These are phyloP conservation scores for Hozukius guyotensis DNA, from an alignment of 2,797 vertebrate species.

Conservation along the genomic window DNA sequence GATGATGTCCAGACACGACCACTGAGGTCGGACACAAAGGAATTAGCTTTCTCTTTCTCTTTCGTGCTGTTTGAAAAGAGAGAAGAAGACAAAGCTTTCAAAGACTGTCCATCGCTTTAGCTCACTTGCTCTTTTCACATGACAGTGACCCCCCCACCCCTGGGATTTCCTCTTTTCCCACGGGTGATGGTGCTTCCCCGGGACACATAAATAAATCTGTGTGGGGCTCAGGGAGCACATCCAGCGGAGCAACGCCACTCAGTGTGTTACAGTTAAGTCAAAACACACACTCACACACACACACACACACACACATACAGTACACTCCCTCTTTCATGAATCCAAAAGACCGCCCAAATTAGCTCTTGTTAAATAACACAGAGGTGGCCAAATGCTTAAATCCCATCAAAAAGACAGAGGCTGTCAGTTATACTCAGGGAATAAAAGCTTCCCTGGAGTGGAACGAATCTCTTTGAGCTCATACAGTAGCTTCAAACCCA, in stretches of 20 bases:
- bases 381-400: constrained; percentile 40
- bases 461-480: constrained; percentile 52
- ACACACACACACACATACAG: constrained; percentile 2
- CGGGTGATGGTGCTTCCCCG: constrained; percentile 53
- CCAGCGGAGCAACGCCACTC: constrained; percentile 30
- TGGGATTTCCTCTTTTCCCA: constrained; percentile 57
- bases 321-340: background rate
- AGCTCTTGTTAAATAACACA: constrained; percentile 34
- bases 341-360: constrained; percentile 35
- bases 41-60: constrained; percentile 26
- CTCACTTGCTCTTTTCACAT: constrained; percentile 54
- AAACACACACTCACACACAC: background rate
- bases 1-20: constrained; percentile 41
- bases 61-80: constrained; percentile 7
- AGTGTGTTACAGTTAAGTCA: background rate
- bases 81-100: constrained; percentile 46
- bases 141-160: constrained; percentile 38
- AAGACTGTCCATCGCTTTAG: constrained; percentile 47
- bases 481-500: constrained; percentile 42
- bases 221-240: constrained; percentile 34
- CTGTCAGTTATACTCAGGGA: constrained; percentile 40
- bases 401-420: constrained; percentile 44
- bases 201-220: constrained; percentile 69
- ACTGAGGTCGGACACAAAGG: constrained; percentile 23
- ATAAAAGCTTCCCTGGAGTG: constrained; percentile 48